Conservation (phyloP, 2,113 vertebrate genomes). For the Thunnus thynnus region DNA sequence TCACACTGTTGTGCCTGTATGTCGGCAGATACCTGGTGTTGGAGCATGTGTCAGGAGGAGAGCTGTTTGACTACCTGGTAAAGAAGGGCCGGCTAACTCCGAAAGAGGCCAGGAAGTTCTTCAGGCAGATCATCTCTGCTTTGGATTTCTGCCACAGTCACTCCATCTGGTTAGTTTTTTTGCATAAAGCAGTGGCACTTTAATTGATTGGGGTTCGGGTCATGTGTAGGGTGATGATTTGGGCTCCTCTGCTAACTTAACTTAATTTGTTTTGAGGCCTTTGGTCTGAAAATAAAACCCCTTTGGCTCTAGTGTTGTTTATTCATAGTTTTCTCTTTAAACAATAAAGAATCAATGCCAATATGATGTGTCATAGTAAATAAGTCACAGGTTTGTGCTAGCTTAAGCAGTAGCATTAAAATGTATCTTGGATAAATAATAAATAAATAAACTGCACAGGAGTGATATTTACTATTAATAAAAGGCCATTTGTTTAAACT, state of each 20-base stretch:
- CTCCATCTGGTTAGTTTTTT: constrained; percentile 90
- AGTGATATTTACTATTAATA: too few relatives aligned
- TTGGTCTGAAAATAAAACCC: not conserved
- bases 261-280: not conserved
- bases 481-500: constrained; percentile 7
- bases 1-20: not conserved
- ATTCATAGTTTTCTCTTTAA: not conserved
- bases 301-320: not conserved
- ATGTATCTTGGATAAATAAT: too few relatives aligned
- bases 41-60: constrained; percentile 94
- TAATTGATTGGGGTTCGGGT: not conserved
- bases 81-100: constrained; percentile 94
- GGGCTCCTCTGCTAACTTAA: constrained; percentile 7
- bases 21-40: constrained; percentile 90
- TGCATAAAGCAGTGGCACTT: not conserved
- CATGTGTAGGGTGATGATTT: not conserved
- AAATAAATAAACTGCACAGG: too few relatives aligned
- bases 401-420: not conserved
- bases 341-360: not conserved
- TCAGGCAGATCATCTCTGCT: constrained; percentile 95
- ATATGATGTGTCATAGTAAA: not conserved
- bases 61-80: constrained; percentile 94
- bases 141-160: constrained; percentile 96
- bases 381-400: not conserved
- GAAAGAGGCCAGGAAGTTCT: constrained; percentile 95